Evolutionary conservation across 2,113 vertebrate species (phyloP), one percentile per base, ranked within the genome.

Genomic region (Panthera tigris): DNA sequence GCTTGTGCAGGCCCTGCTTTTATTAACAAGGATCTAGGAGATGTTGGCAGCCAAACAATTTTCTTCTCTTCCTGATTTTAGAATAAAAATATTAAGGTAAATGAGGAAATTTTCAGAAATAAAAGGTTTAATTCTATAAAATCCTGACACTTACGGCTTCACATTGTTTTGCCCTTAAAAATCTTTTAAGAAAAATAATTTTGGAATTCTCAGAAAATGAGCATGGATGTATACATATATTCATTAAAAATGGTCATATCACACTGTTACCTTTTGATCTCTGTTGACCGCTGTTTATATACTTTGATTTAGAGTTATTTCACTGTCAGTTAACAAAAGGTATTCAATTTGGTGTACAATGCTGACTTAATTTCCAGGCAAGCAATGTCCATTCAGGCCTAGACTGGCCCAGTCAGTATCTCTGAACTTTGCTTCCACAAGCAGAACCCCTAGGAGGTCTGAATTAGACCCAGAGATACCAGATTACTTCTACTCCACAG

Each of bases 101-200:
- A 71, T 57, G 23, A 33, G 45, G 74, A 39, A 48, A 48, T 48
- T 85, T 89, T 94, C 55, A 94, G 41, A 92, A 96, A 71, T 86
- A 71, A 87, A 82, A 86, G 11, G 13, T 83, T 84, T 68, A 95
- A 87, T 74, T 95, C 15, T 25, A 31, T 65, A 82, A 91, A 96
- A 39, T 91, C 19, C 66, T 33, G 29, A 94, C 5, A 80, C 12
- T 12, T 52, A 7, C n/a, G 18, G 33, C 69, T 95, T 91, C 50
- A 88, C 78, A 57, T 7, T 93, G 31, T 57, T 97, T 27, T 86
- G 73, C 68, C 39, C 27, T 65, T 23, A 90, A 80, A 78, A 69
- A 33, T 39, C 41, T 69, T 91, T 94, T 71, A 65, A 63, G 23
- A 76, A 81, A 94, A 92, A 52, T 89, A 80, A 85, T 48, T 88